Evolutionary conservation across 2,797 vertebrate genomes (phyloP).

Genomic region (Sciurus carolinensis): DNA sequence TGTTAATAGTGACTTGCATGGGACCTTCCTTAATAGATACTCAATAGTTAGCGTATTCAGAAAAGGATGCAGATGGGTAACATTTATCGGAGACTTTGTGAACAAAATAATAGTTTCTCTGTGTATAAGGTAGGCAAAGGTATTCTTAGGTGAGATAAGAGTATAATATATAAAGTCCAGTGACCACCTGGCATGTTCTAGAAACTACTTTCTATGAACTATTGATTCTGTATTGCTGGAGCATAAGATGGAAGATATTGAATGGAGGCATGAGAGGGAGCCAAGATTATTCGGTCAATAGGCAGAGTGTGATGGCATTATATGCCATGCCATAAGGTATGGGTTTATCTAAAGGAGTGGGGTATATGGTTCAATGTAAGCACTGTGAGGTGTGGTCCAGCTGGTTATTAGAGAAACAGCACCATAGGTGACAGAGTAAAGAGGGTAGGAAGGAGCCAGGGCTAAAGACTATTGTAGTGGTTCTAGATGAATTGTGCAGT

Average conservation of each 20-base stretch:
- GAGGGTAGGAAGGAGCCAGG: no score
- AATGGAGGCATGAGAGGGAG: neutral
- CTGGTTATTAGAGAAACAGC: neutral
- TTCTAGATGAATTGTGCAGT: neutral
- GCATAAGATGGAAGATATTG: neutral
- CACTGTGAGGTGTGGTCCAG: neutral
- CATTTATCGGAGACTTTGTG: neutral
- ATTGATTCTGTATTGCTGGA: neutral
- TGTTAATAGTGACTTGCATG: no score
- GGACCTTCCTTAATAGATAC: neutral
- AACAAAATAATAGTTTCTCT: neutral
- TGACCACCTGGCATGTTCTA: accelerated
- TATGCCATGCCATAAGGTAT: accelerated
- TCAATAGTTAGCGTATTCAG: neutral
- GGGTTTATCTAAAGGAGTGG: neutral
- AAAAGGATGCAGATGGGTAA: neutral
- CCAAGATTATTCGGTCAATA: no score
- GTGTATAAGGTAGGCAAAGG: neutral
- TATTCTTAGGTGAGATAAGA: neutral
- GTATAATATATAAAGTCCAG: neutral
- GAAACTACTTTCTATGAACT: neutral
- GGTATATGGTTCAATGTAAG: neutral
- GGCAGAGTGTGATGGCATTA: neutral
- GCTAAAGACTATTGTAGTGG: neutral
- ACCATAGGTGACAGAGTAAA: neutral